Evolutionary conservation across 2,888 invertebrate genomes (phyloP), one percentile per base, ranked within the genome.

Genomic region (Cantharis rufa): DNA sequence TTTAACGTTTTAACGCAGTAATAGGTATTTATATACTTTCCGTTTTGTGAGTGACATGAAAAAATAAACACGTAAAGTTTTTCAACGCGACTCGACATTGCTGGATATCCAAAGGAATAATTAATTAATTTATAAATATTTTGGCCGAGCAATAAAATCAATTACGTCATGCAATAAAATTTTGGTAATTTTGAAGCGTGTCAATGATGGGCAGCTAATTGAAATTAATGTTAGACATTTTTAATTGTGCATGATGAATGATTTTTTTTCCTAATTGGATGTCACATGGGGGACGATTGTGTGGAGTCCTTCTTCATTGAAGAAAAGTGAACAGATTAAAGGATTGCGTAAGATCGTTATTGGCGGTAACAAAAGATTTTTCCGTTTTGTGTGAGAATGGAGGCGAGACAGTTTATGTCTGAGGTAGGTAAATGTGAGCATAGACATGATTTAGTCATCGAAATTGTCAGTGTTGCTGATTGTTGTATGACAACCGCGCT

Each of bases 401-500:
- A 48, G 48, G 48, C 48, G 48, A 48, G 48, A 48, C 48, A 48
- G 48, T 48, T 48, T 48, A 48, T 48, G 48, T 48, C 48, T 48
- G 48, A 48, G 48, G 48, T 48, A 48, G 48, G 48, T 48, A 48
- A 48, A 48, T 48, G 48, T 48, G 48, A 48, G 48, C 13, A 48
- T 10, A 61, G 61, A 28, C 62, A 74, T 71, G 77, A 77, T 74
- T 74, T 77, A 77, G 74, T 77, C 77, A 74, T 77, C 74, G 77
- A 16, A 27, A 70, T 69, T 61, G 74, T 74, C 24, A 61, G 61
- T 28, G 71, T 63, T 69, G 71, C 28, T 64, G 74, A 77, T 74
- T 77, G 74, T 75, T 64, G 48, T 69, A 71, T 69, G 72, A 71
- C 74, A 74, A 74, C 77, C 72, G 72, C 48, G 48, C 74, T 72